Evolutionary conservation across 2,797 vertebrate genomes (phyloP).

Genomic region (Pantherophis vulpinus): DNA sequence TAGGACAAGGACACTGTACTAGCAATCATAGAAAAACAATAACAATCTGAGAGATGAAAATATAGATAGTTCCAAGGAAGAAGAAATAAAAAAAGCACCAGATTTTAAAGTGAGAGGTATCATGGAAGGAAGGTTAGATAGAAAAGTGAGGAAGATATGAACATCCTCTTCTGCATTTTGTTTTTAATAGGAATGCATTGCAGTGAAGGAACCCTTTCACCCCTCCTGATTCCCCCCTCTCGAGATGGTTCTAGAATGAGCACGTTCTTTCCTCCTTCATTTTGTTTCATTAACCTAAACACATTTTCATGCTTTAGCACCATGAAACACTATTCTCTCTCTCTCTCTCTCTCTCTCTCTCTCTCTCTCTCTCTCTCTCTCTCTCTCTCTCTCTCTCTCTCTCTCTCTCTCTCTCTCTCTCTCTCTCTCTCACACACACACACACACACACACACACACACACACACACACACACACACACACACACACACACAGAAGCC

Average conservation of each 20-base stretch:
- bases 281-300: neutral
- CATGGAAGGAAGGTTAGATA: neutral
- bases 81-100: neutral
- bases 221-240: neutral
- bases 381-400: too few species aligned
- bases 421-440: too few species aligned
- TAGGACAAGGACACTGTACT: neutral
- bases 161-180: neutral
- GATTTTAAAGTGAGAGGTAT: neutral
- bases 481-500: neutral
- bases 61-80: neutral
- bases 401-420: too few species aligned
- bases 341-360: too few species aligned
- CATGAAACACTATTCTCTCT: neutral
- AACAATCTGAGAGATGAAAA: neutral
- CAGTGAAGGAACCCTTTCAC: neutral
- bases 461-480: neutral
- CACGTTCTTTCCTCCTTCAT: neutral
- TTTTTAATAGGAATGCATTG: neutral
- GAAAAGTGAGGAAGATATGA: neutral
- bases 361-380: too few species aligned
- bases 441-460: too few species aligned
- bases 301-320: neutral
- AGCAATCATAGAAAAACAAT: neutral
- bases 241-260: neutral